Evolutionary conservation across 2,888 invertebrate genomes (phyloP).

Genomic region (Apodemia hepburni): DNA sequence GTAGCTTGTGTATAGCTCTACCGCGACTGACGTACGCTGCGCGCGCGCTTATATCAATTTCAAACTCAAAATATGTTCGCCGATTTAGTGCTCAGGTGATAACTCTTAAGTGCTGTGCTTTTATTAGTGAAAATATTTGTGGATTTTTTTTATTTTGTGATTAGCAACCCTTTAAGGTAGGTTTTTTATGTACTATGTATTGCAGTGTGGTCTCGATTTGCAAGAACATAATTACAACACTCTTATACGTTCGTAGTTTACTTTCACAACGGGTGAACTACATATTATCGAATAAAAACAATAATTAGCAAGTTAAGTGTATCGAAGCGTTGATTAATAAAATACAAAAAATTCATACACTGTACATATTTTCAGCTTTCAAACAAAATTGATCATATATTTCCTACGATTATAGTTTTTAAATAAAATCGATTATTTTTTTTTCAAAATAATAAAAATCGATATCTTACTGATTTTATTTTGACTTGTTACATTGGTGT

Average conservation of each 20-base stretch:
- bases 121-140: constrained; percentile 39
- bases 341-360: not conserved
- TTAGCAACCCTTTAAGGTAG: constrained; percentile 60
- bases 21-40: constrained; percentile 59
- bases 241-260: constrained; percentile 47
- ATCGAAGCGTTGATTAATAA: not conserved
- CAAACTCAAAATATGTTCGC: constrained; percentile 57
- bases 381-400: not conserved
- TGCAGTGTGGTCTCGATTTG: constrained; percentile 57
- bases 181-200: constrained; percentile 34
- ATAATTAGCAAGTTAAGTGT: not conserved
- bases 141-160: constrained; percentile 47
- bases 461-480: no score
- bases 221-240: constrained; percentile 63
- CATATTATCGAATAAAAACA: constrained; percentile 10
- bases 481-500: no score
- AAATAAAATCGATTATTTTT: not conserved
- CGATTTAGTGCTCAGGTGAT: constrained; percentile 66
- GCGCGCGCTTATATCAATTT: constrained; percentile 47
- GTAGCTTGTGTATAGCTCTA: constrained; percentile 46
- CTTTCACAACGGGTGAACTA: constrained; percentile 33
- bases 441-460: no score
- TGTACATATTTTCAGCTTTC: not conserved
- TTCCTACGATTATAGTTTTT: not conserved
- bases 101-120: constrained; percentile 42